Conservation (phyloP, 2,888 invertebrate genomes). For the Erynnis tages region DNA sequence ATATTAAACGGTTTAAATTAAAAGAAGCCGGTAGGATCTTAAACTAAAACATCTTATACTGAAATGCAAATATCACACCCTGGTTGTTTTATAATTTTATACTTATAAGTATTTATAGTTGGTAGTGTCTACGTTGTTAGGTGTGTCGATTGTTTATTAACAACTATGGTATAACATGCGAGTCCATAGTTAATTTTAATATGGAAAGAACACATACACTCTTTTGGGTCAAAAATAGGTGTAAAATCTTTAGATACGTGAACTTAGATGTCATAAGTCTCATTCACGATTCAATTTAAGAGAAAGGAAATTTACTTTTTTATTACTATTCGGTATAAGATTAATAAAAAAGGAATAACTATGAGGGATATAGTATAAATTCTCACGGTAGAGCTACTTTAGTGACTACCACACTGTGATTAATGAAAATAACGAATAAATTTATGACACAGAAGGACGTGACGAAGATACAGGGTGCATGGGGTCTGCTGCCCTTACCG, state of each 20-base stretch:
- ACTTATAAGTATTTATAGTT: too few relatives aligned
- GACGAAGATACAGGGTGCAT: conserved; percentile 66
- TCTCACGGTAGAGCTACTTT: conserved; percentile 8
- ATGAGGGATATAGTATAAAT: not conserved
- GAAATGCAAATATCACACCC: too few relatives aligned
- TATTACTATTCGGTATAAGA: not conserved
- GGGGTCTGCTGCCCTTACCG: conserved; percentile 83
- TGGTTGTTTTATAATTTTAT: too few relatives aligned
- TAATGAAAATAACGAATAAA: conserved; percentile 12
- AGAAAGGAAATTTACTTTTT: conserved; percentile 1
- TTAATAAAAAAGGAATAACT: conserved; percentile 9
- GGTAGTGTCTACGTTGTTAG: too few relatives aligned
- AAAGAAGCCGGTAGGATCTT: too few relatives aligned
- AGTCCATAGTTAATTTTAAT: conserved; percentile 4
- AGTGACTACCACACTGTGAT: conserved; percentile 11
- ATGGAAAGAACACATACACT: conserved; percentile 69
- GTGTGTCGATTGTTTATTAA: too few relatives aligned
- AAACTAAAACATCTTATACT: too few relatives aligned
- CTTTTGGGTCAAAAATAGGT: conserved; percentile 36
- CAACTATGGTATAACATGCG: conserved; percentile 15
- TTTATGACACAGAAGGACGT: conserved; percentile 44
- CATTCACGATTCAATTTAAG: conserved; percentile 47
- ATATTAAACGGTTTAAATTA: too few relatives aligned
- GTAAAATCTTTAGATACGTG: conserved; percentile 44
- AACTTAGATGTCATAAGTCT: conserved; percentile 61